A percentile compares a stretch with the other conserved stretches of the same genome.
Conservation (phyloP, 2,113 vertebrate genomes). For the Sander vitreus region DNA sequence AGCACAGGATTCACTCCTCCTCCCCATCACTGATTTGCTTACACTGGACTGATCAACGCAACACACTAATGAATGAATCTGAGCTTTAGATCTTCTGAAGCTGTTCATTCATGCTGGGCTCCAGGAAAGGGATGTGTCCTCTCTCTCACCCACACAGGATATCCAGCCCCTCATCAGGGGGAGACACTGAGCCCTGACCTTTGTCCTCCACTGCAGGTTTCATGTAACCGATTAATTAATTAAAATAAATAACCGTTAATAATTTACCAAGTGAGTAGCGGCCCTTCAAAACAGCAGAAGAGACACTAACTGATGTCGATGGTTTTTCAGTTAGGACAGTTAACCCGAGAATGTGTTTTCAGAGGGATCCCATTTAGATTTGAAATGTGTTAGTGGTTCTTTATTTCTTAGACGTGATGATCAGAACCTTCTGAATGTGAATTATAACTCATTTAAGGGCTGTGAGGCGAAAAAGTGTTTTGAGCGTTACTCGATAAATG, state of each 20-base stretch:
- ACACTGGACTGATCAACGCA: not conserved
- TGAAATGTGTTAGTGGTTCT: not conserved
- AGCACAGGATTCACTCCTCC: not conserved
- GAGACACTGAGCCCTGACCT: conserved; percentile 38
- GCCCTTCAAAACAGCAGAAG: not conserved
- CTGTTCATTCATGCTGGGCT: not conserved
- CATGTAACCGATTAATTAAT: conserved; percentile 40
- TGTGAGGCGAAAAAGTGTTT: not conserved
- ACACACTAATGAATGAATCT: too few species aligned
- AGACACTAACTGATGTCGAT: conserved; percentile 4
- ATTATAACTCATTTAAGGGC: not conserved
- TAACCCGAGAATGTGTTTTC: conserved; percentile 5
- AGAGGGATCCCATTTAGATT: not conserved
- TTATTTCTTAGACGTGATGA: not conserved
- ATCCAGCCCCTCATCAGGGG: conserved; percentile 25
- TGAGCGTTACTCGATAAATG: not conserved
- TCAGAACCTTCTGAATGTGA: conserved; percentile 7
- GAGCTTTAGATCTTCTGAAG: not conserved
- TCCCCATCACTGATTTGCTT: not conserved
- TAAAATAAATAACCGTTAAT: conserved; percentile 57
- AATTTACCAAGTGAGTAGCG: conserved; percentile 64
- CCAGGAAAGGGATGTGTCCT: not conserved
- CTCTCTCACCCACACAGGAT: not conserved
- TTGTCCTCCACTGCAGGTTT: conserved; percentile 52
- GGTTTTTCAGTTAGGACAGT: conserved; percentile 2